Conservation (phyloP, 2,797 vertebrate genomes). For the Pampus argenteus region DNA sequence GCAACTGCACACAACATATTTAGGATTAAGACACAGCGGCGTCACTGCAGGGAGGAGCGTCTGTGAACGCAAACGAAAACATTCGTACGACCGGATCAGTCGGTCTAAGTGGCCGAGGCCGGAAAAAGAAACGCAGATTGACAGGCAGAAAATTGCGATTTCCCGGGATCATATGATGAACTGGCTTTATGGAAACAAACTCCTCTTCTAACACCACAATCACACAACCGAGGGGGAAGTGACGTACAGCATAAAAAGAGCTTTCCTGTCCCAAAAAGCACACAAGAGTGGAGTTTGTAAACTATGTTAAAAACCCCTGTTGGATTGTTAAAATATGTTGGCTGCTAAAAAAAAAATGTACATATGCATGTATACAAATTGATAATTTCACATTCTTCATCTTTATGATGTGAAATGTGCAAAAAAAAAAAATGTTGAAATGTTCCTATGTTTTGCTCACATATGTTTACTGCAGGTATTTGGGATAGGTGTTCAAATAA, state of each 20-base stretch:
- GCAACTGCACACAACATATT: slow-evolving; percentile 60
- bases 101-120: slow-evolving; percentile 65
- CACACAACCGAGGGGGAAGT: slow-evolving; percentile 39
- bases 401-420: slow-evolving; percentile 4
- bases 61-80: slow-evolving; percentile 75
- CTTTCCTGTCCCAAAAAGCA: slow-evolving; percentile 43
- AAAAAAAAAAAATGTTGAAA: background rate
- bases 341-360: slow-evolving; percentile 4
- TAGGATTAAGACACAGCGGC: slow-evolving; percentile 71
- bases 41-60: slow-evolving; percentile 61
- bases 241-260: slow-evolving; percentile 27
- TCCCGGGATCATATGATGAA: slow-evolving; percentile 48
- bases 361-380: background rate
- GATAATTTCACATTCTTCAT: background rate
- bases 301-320: slow-evolving; percentile 59
- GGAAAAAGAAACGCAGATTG: slow-evolving; percentile 72
- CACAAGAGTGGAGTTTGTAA: slow-evolving; percentile 2
- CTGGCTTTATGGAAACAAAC: slow-evolving; percentile 52
- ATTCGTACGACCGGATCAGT: slow-evolving; percentile 67
- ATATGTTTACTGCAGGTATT: background rate
- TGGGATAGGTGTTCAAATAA: slow-evolving; percentile 16
- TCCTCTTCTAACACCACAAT: slow-evolving; percentile 23
- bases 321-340: slow-evolving; percentile 29
- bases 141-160: slow-evolving; percentile 77
- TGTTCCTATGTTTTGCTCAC: too few species aligned